Percentiles rank a stretch among this genome's conserved stretches.
These are phyloP conservation scores for Spodoptera litura DNA, from an alignment of 1,140 invertebrate genomes.

Conservation along the genomic window DNA sequence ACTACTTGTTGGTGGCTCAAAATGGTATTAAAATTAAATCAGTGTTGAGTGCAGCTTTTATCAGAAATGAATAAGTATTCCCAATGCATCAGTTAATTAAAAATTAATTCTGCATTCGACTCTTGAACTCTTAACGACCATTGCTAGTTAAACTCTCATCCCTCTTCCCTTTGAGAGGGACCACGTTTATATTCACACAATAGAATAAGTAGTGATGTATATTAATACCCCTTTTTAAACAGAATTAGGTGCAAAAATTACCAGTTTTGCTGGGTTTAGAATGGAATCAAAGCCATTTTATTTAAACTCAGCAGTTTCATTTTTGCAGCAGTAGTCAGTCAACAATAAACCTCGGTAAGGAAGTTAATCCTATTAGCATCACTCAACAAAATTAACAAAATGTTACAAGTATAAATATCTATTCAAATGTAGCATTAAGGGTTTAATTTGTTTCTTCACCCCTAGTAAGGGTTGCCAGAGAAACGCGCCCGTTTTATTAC, in stretches of 20 bases:
- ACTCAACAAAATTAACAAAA: slow-evolving; percentile 39
- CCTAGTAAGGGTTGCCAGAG: not conserved
- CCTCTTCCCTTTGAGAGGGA: not conserved
- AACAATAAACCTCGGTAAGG: too few species aligned
- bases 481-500: not conserved
- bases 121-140: not conserved
- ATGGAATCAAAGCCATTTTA: too few species aligned
- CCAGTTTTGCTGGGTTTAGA: too few species aligned
- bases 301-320: too few species aligned
- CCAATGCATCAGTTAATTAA: not conserved
- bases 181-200: too few species aligned
- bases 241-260: too few species aligned
- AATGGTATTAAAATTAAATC: not conserved
- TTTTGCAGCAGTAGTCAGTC: not conserved
- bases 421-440: slow-evolving; percentile 22
- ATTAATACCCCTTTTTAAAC: too few species aligned
- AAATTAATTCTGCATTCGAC: not conserved
- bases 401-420: slow-evolving; percentile 11
- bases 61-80: not conserved
- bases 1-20: not conserved
- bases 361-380: slow-evolving; percentile 3
- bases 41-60: not conserved
- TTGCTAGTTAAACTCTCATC: not conserved
- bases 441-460: slow-evolving; percentile 21
- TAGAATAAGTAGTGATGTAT: too few species aligned